Conservation (phyloP, 2,888 invertebrate genomes). For the Caenorhabditis macrosperma region DNA sequence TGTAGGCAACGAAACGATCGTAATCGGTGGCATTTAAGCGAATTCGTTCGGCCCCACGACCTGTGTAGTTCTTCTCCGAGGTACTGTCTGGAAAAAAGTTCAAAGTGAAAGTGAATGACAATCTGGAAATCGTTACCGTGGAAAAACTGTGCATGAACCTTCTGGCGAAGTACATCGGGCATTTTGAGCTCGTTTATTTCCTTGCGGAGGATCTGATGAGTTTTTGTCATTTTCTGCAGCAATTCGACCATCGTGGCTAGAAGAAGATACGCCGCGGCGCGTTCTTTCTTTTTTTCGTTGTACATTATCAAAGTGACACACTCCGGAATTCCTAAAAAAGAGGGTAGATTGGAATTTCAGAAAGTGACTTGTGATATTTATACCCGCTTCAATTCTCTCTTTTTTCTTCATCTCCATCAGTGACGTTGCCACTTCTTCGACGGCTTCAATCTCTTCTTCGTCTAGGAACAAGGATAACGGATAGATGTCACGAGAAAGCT, state of each 20-base stretch:
- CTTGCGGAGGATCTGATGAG: conserved; percentile 42
- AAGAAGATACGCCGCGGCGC: conserved; percentile 44
- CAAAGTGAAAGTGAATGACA: no score
- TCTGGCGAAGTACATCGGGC: conserved; percentile 55
- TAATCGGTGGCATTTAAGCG: conserved; percentile 54
- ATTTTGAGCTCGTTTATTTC: conserved; percentile 56
- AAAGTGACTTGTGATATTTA: no score
- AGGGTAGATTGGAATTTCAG: no score
- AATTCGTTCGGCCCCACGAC: conserved; percentile 44
- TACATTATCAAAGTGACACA: conserved; percentile 42
- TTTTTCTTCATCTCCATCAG: conserved; percentile 44
- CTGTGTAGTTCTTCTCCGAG: conserved; percentile 35
- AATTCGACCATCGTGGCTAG: conserved; percentile 53
- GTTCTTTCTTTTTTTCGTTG: conserved; percentile 32
- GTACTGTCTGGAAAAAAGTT: conserved; percentile 36
- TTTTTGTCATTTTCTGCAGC: conserved; percentile 36
- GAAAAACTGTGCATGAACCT: conserved; percentile 61
- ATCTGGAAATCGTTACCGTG: neutral
- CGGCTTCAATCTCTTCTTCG: conserved; percentile 56
- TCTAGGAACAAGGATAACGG: conserved; percentile 64
- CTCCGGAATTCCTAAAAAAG: conserved; percentile 53
- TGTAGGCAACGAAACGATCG: conserved; percentile 63
- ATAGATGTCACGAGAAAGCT: conserved; percentile 62
- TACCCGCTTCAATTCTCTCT: conserved; percentile 46
- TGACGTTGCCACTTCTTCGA: conserved; percentile 27